Evolutionary conservation across 2,888 invertebrate species (phyloP).

Genomic region (Kryphioiulus occultus): DNA sequence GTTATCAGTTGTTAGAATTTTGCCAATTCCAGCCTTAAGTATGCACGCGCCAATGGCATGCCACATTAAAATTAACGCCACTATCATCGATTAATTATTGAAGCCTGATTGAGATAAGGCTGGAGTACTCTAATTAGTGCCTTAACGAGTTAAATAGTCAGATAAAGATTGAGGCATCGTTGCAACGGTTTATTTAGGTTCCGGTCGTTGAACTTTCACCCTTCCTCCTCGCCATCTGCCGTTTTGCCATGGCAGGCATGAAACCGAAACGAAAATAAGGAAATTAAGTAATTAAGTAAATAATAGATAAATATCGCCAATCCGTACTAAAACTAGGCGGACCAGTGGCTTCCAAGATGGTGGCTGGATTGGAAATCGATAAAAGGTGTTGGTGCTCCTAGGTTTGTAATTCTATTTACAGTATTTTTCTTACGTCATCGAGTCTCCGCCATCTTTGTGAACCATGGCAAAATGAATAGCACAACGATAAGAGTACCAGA

Average conservation of each 20-base stretch:
- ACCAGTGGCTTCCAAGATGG: background rate
- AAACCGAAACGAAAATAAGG: slow-evolving; percentile 8
- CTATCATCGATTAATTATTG: background rate
- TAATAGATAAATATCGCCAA: slow-evolving; percentile 14
- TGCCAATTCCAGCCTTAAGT: background rate
- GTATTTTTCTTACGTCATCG: background rate
- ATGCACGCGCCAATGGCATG: background rate
- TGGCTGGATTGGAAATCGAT: background rate
- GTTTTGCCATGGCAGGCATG: background rate
- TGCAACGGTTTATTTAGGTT: slow-evolving; percentile 1
- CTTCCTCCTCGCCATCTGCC: background rate
- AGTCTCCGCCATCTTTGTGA: background rate
- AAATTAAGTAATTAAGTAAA: slow-evolving; percentile 28
- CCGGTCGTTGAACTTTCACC: slow-evolving; percentile 29
- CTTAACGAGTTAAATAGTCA: background rate
- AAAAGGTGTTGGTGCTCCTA: background rate
- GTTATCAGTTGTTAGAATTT: background rate
- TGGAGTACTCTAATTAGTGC: background rate
- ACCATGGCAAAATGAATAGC: too few species aligned
- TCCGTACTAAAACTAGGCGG: background rate
- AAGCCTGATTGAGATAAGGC: background rate
- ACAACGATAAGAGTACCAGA: too few species aligned
- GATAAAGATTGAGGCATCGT: background rate
- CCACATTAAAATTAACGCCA: background rate
- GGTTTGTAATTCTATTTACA: background rate